Evolutionary conservation across 92 coral and sea anemone genomes (phyloP), one percentile per base, ranked within the genome.

Genomic region (Palythoa grandiflora): DNA sequence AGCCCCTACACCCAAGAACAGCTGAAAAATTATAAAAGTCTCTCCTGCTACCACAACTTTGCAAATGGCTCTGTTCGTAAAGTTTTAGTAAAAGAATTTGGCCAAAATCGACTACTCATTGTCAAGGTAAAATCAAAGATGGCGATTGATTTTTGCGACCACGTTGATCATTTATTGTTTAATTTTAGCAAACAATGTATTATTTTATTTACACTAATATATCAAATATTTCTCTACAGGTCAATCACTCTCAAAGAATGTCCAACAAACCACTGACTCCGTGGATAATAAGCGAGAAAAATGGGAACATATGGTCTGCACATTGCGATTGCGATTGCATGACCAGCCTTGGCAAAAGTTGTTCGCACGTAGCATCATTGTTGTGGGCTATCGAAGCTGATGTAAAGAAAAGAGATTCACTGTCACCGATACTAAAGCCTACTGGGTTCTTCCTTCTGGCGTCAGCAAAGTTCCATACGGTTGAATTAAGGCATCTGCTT

Each of bases 1-100:
- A 92, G 94, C 57, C 85, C 92, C n/a, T 89, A 89, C 88, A 92
- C 94, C 28, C 59, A 91, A 88, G 94, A 91, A 7, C 86, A 91
- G 84, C 63, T 84, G 71, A 61, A 44, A 68, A 91, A 84, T 89
- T 91, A 92, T 86, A 89, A 92, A 86, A 92, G 94, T 70, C 70
- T 92, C 63, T 54, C 80, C 28, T 92, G 92, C 80, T 92, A 87
- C 68, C 80, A 92, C 44, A 81, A 91, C 73, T 89, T 88, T 81
- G 87, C 53, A 35, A 91, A 91, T 89, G 94, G 94, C 37, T 91
- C 88, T 92, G 94, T 91, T 28, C 77, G 92, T 44, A 89, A 91
- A 79, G 90, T 91, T 21, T 72, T 91, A 17, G 79, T 38, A 35
- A 84, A 91, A 86, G 59, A 79, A 54, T 91, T 84, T 88, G 94